phyloP scores from a whole-genome alignment of 2,113 vertebrate genomes.

The Pterocles burchelli region DNA sequence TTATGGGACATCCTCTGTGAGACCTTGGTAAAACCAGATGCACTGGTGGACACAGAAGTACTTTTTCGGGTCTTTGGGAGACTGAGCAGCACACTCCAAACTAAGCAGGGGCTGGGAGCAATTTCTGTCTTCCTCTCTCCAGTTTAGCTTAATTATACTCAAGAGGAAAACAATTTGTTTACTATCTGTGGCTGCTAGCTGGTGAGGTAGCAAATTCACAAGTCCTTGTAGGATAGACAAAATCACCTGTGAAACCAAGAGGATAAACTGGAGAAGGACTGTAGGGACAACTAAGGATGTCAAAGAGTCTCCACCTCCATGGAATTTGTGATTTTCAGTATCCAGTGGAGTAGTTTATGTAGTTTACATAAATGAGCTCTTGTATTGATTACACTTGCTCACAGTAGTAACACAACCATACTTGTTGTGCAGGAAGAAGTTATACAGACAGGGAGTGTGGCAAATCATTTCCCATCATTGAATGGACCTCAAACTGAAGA shows the following conservation, averaged over 20 bases:
- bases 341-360: not conserved
- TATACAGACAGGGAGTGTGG: not conserved
- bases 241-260: not conserved
- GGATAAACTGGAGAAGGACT: not conserved
- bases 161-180: not conserved
- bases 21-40: not conserved
- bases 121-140: not conserved
- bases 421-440: not conserved
- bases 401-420: not conserved
- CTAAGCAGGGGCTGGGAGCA: not conserved
- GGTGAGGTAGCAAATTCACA: not conserved
- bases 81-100: not conserved
- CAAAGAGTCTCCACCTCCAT: not conserved
- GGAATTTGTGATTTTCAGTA: not conserved
- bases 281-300: not conserved
- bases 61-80: not conserved
- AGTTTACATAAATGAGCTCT: not conserved
- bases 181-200: not conserved
- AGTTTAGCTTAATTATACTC: not conserved
- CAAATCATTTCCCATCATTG: not conserved
- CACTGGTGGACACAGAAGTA: not conserved
- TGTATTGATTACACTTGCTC: not conserved
- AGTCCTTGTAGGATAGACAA: not conserved
- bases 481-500: not conserved
- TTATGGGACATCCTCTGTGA: not conserved